Percentiles rank a stretch among this genome's conserved stretches.
phyloP scores from a whole-genome alignment of 1,140 invertebrate species.

The Lerema accius region DNA sequence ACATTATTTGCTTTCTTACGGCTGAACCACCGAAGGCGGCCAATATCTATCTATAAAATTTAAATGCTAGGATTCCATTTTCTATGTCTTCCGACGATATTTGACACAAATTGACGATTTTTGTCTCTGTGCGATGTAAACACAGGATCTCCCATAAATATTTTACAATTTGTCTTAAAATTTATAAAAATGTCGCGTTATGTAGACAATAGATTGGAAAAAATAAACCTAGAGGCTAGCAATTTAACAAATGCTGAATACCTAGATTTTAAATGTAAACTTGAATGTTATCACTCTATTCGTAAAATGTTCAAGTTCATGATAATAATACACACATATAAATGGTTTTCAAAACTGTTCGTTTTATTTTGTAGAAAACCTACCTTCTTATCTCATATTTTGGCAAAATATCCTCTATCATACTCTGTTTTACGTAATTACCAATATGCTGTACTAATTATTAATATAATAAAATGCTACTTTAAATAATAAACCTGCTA shows the following conservation, averaged over 20 bases:
- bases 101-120: conserved; percentile 36
- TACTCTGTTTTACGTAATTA: too few relatives aligned
- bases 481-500: too few relatives aligned
- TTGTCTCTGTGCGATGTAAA: conserved; percentile 23
- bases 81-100: conserved; percentile 47
- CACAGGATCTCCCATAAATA: conserved; percentile 27
- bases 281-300: conserved; percentile 74
- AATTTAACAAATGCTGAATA: conserved; percentile 27
- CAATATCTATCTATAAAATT: conserved; percentile 40
- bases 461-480: too few relatives aligned
- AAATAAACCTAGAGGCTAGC: conserved; percentile 22
- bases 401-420: too few relatives aligned
- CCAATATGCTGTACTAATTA: too few relatives aligned
- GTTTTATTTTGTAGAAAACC: conserved; percentile 50
- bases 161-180: conserved; percentile 22
- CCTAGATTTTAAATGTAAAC: conserved; percentile 41
- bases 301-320: conserved; percentile 63
- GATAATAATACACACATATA: conserved; percentile 71
- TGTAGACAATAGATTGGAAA: conserved; percentile 12
- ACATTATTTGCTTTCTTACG: conserved; percentile 63
- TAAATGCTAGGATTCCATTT: conserved; percentile 36
- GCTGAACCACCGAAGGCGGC: conserved; percentile 39
- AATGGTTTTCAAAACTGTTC: conserved; percentile 71
- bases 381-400: too few relatives aligned
- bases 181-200: conserved; percentile 19